phyloP scores from a whole-genome alignment of 2,888 invertebrate genomes.

The Sepioteuthis lessoniana region DNA sequence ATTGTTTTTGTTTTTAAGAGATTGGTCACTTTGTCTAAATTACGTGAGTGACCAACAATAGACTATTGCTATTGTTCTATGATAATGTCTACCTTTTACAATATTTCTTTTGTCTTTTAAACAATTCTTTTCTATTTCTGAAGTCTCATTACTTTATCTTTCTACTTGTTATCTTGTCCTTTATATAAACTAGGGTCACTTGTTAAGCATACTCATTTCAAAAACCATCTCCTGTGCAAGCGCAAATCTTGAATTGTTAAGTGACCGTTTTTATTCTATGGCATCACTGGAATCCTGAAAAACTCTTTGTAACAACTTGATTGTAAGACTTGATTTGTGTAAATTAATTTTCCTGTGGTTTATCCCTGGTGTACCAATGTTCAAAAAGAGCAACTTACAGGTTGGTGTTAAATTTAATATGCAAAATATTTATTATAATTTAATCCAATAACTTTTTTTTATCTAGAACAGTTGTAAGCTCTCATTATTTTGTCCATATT shows the following conservation, averaged over 20 bases:
- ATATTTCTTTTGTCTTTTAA: neutral
- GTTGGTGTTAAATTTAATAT: neutral
- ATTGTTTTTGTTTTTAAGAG: neutral
- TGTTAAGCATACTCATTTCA: neutral
- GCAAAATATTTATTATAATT: neutral
- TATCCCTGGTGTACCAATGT: neutral
- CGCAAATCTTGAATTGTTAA: neutral
- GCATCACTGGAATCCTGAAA: neutral
- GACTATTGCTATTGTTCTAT: neutral
- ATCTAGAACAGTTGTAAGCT: no score
- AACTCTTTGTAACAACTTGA: neutral
- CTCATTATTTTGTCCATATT: no score
- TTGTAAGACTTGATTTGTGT: neutral
- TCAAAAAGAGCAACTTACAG: neutral
- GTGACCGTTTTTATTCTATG: neutral
- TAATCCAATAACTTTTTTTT: no score
- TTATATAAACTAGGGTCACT: neutral
- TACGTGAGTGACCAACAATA: neutral
- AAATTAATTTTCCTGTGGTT: neutral
- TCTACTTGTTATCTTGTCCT: neutral
- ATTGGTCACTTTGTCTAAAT: neutral
- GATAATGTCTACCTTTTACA: conserved; percentile 11
- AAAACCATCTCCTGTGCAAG: neutral
- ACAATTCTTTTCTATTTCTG: neutral
- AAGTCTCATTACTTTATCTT: neutral